phyloP scores from a whole-genome alignment of 1,140 invertebrate genomes.

The Drosophila melanica region DNA sequence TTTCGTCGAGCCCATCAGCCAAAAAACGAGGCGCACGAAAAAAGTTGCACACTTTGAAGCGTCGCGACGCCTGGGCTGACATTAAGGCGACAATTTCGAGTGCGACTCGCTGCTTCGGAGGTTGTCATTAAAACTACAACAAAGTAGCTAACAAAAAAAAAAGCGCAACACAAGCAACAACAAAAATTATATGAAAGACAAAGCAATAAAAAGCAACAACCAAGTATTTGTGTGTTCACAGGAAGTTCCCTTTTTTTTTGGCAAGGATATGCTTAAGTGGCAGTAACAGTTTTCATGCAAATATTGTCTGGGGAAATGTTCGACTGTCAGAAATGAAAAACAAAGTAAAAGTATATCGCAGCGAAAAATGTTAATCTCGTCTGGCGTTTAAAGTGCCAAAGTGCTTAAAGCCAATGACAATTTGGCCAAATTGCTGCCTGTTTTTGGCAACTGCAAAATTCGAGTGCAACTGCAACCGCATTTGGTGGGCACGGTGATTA shows the following conservation, averaged over 20 bases:
- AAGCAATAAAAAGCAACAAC: constrained; percentile 57
- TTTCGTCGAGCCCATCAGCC: constrained; percentile 33
- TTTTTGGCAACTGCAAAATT: constrained; percentile 2
- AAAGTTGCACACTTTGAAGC: constrained; percentile 52
- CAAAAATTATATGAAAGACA: constrained; percentile 50
- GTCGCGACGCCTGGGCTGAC: constrained; percentile 58
- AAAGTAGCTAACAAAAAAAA: constrained; percentile 27
- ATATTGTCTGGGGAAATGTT: constrained; percentile 70
- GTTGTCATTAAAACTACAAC: constrained; percentile 78
- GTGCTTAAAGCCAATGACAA: constrained; percentile 26
- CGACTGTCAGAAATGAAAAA: constrained; percentile 23
- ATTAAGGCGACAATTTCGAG: constrained; percentile 76
- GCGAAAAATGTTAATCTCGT: constrained; percentile 34
- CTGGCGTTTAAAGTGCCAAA: constrained; percentile 9
- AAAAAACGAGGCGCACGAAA: constrained; percentile 12
- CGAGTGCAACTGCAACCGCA: constrained; percentile 31
- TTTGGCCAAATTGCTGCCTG: constrained; percentile 17
- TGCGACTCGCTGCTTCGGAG: constrained; percentile 27
- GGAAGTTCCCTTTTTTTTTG: constrained; percentile 40
- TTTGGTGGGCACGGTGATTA: constrained; percentile 30
- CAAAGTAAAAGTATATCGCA: constrained; percentile 10
- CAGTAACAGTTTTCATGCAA: constrained; percentile 81
- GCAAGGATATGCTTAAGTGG: constrained; percentile 75
- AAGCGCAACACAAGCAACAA: not conserved
- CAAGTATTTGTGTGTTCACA: constrained; percentile 20